Base-by-base conservation (phyloP, 2,113 vertebrate genomes). In the Ciconia maguari region DNA sequence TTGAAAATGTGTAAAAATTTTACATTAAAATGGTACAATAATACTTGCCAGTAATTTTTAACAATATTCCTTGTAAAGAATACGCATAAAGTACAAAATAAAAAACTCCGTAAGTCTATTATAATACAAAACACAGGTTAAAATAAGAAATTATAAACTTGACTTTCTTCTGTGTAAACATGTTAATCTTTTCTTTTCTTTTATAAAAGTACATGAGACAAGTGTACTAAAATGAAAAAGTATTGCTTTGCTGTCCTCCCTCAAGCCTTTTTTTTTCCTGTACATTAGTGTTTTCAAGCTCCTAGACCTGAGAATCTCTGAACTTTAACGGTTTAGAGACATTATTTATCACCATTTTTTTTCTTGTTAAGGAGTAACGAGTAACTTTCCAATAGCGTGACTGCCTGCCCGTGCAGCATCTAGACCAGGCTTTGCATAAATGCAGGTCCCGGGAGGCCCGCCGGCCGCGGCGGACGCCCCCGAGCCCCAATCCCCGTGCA, bases 21-120 rank as follows among this genome's bases (percentile, higher is more conserved):
- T 98, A 99, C 99, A 99, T 98, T 99, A 98, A 98, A 98, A 98
- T 97, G 98, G 99, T 99, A 99, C 98, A 99, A 98, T 98, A 98
- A 98, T 98, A 98, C 96, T 99, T 98, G 98, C 97, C 98, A 98
- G 98, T 99, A 98, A 97, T 99, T 98, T 89, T 99, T 98, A 99
- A 99, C 99, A 99, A 98, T 98, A 98, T 97, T 99, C 99, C 98
- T 98, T 98, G 98, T 98, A 98, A 99, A 99, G 98, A 99, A 99
- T 98, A 99, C 54, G 98, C 98, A 98, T 98, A 98, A 98, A 97
- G 97, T 98, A 98, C 97, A 98, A 98, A 98, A 98, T 98, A 97
- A 98, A 98, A 98, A 97, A 93, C 89, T 97, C 95, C 94, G 5
- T 90, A 94, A 82, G 93, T 97, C 98, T 97, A 97, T 97, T 98